Evolutionary conservation across 2,113 vertebrate species (phyloP).

Genomic region (Mormyrus iriodes): DNA sequence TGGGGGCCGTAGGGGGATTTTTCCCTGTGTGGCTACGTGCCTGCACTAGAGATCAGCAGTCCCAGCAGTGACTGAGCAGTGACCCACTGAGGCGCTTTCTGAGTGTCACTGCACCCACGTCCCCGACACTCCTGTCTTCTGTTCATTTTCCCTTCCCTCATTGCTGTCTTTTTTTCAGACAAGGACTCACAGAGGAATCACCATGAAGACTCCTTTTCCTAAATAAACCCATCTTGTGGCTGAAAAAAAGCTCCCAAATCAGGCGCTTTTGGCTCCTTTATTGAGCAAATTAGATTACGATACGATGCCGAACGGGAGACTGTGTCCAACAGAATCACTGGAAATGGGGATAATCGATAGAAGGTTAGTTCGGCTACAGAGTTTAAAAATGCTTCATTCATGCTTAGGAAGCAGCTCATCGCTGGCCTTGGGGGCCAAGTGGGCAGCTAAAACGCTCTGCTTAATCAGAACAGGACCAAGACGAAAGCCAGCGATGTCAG

Average conservation of each 20-base stretch:
- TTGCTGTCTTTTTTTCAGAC: neutral
- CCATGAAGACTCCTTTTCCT: neutral
- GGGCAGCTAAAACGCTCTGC: neutral
- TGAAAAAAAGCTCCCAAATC: neutral
- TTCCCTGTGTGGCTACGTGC: neutral
- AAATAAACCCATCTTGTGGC: neutral
- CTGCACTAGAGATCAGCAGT: neutral
- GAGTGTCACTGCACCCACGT: neutral
- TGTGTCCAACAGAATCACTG: neutral
- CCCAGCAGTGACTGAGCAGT: neutral
- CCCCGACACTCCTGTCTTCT: neutral
- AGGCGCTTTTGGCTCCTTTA: neutral
- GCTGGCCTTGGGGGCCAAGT: neutral
- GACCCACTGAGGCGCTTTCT: neutral
- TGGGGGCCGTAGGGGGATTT: neutral
- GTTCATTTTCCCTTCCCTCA: neutral
- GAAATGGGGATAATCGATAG: neutral
- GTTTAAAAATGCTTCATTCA: neutral
- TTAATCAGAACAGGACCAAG: neutral
- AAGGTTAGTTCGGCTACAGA: neutral
- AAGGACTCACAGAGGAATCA: neutral
- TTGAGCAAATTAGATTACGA: neutral
- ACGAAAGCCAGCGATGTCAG: neutral
- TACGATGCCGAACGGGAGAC: neutral
- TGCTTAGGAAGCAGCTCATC: too few species aligned